Evolutionary conservation across 2,888 invertebrate species (phyloP), one percentile per base, ranked within the genome.

Genomic region (Chesias legatella): DNA sequence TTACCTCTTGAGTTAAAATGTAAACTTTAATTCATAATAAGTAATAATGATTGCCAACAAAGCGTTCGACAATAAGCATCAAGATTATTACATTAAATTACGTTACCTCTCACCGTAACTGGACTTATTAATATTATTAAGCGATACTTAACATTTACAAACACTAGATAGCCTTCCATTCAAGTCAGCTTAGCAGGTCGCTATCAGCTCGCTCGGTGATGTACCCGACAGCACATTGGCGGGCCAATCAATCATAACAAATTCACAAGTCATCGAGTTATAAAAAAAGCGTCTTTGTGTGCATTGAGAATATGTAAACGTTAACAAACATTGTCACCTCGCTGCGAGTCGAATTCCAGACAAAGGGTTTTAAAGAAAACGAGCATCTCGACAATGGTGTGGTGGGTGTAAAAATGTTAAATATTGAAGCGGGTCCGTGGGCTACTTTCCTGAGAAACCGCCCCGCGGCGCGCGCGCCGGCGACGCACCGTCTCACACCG

Each of bases 211-310:
- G 63, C 68, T 76, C 74, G 13, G 2, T 17, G 13, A 2, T 3
- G 73, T 71, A 60, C 45, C 57, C 50, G 33, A 50, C 32, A 40
- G 46, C 39, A 54, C 46, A 60, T 56, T 70, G 50, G 56, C 58
- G 67, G 73, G 67, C 66, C 73, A 60, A 86, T 88, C 88, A 68
- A 88, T 88, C 88, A 85, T 67, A 76, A 79, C 79, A 85, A 86
- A 85, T 86, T 88, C 86, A 86, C 88, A 79, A 88, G 88, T 88
- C 88, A 88, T 88, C 88, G 81, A 61, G 66, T 79, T 64, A 80
- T 76, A 81, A 84, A 83, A 83, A 83, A 77, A n/a, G n/a, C 57
- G 5, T 50, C 66, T 81, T 83, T 84, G 84, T 85, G 65, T 72
- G 68, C 63, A 60, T 79, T 68, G 73, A 75, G 63, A 67, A 79